phyloP scores from a whole-genome alignment of 2,888 invertebrate species.

The Campaea margaritaria region DNA sequence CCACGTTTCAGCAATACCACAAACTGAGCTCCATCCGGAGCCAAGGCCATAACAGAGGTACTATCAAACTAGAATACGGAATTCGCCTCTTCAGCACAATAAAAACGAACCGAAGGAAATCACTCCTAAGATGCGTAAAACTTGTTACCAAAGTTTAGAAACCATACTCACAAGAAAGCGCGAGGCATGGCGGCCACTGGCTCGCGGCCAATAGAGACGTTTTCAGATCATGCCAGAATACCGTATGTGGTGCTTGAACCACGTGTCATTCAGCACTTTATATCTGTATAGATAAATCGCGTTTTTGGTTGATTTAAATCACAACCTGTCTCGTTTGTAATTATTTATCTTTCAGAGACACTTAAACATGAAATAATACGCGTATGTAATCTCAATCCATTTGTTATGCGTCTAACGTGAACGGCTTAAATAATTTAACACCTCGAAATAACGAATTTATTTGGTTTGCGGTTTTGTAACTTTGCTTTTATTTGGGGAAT shows the following conservation, averaged over 20 bases:
- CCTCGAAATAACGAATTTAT: slow-evolving; percentile 11
- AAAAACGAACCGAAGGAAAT: slow-evolving; percentile 45
- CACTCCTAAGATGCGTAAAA: slow-evolving; percentile 47
- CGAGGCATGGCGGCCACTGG: slow-evolving; percentile 42
- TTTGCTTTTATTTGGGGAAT: slow-evolving; percentile 12
- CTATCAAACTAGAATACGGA: slow-evolving; percentile 30
- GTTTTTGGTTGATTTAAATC: slow-evolving; percentile 15
- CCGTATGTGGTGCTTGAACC: slow-evolving; percentile 10
- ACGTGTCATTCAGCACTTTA: slow-evolving; percentile 26
- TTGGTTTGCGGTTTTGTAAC: slow-evolving; percentile 10
- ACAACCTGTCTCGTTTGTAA: slow-evolving; percentile 11
- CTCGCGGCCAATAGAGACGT: slow-evolving; percentile 45
- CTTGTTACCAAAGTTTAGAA: slow-evolving; percentile 42
- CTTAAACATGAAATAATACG: slow-evolving; percentile 21
- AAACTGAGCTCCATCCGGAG: slow-evolving; percentile 11
- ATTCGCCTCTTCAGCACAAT: slow-evolving; percentile 43
- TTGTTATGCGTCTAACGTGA: slow-evolving; percentile 25
- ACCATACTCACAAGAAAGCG: slow-evolving; percentile 53
- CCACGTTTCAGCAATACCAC: neutral
- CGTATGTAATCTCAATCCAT: slow-evolving; percentile 23
- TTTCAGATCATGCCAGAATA: slow-evolving; percentile 28
- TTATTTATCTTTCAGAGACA: slow-evolving; percentile 18
- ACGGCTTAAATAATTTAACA: slow-evolving; percentile 14
- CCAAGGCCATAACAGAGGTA: slow-evolving; percentile 46
- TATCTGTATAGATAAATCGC: slow-evolving; percentile 8